These are phyloP conservation scores for Gerosis bhagava DNA, from an alignment of 2,888 invertebrate genomes.

Conservation along the genomic window DNA sequence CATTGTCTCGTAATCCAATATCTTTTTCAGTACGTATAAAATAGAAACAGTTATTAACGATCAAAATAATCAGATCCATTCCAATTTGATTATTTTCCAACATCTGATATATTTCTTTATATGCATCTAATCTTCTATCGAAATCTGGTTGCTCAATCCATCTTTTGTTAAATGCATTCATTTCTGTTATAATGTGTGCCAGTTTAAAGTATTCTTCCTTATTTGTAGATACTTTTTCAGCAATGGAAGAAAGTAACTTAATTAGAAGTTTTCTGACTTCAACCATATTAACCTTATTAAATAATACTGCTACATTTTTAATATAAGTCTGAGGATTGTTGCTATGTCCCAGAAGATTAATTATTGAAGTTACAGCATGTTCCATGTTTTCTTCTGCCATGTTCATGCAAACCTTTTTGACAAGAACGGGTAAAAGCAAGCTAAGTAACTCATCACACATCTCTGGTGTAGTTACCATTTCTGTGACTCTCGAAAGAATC, in stretches of 20 bases:
- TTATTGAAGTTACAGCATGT: slow-evolving; percentile 87
- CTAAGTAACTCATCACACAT: slow-evolving; percentile 87
- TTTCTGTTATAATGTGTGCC: slow-evolving; percentile 81
- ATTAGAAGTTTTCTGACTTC: slow-evolving; percentile 87
- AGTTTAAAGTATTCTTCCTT: slow-evolving; percentile 73
- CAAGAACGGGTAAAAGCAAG: slow-evolving; percentile 87
- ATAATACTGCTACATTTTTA: slow-evolving; percentile 87
- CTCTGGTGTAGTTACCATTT: slow-evolving; percentile 86
- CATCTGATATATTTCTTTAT: slow-evolving; percentile 84
- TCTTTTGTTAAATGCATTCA: slow-evolving; percentile 94
- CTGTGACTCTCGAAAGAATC: slow-evolving; percentile 89
- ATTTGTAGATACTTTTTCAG: slow-evolving; percentile 61
- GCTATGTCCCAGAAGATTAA: slow-evolving; percentile 88
- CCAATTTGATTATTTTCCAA: slow-evolving; percentile 77
- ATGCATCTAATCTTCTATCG: slow-evolving; percentile 89
- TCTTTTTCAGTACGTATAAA: slow-evolving; percentile 91
- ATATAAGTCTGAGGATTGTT: slow-evolving; percentile 85
- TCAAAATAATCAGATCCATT: slow-evolving; percentile 85
- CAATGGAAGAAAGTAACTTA: slow-evolving; percentile 83
- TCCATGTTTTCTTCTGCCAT: slow-evolving; percentile 86
- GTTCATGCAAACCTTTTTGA: slow-evolving; percentile 83
- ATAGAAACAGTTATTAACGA: slow-evolving; percentile 92
- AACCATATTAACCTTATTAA: slow-evolving; percentile 85
- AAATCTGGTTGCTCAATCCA: slow-evolving; percentile 98
- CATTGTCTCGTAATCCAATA: slow-evolving; percentile 90